Evolutionary conservation across 2,113 vertebrate genomes (phyloP).

Genomic region (Talpa occidentalis): DNA sequence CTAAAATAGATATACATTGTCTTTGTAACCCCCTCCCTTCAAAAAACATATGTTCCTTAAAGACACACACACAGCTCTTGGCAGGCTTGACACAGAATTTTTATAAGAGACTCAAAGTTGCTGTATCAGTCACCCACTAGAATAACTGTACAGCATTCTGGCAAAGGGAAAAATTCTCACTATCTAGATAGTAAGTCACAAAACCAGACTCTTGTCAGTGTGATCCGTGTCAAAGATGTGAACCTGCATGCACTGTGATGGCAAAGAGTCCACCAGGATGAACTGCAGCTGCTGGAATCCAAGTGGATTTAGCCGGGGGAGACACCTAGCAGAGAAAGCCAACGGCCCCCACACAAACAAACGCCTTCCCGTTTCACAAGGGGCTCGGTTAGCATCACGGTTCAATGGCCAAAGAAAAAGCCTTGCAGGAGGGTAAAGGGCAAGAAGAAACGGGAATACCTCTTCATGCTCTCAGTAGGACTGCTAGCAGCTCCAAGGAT

Average conservation of each 20-base stretch:
- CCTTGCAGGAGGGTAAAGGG: background rate
- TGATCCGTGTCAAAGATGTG: rapidly evolving
- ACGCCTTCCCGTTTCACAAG: background rate
- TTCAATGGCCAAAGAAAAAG: background rate
- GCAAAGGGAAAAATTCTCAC: background rate
- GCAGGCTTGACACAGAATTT: background rate
- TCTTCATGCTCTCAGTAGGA: background rate
- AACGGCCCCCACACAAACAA: rapidly evolving
- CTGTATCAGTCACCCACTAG: too few relatives aligned
- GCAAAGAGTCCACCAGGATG: background rate
- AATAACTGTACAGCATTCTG: background rate
- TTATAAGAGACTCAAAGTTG: background rate
- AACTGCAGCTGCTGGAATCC: background rate
- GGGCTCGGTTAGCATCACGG: rapidly evolving
- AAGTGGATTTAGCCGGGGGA: background rate
- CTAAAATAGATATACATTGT: background rate
- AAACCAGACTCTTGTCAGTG: background rate
- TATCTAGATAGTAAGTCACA: background rate
- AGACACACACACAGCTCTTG: background rate
- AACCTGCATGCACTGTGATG: rapidly evolving
- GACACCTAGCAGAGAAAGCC: background rate
- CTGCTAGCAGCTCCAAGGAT: background rate
- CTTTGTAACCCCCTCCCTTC: background rate
- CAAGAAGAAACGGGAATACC: background rate
- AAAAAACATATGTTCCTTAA: background rate